Conservation (phyloP, 2,888 invertebrate species). For the Dyspetes luteomarginatus region DNA sequence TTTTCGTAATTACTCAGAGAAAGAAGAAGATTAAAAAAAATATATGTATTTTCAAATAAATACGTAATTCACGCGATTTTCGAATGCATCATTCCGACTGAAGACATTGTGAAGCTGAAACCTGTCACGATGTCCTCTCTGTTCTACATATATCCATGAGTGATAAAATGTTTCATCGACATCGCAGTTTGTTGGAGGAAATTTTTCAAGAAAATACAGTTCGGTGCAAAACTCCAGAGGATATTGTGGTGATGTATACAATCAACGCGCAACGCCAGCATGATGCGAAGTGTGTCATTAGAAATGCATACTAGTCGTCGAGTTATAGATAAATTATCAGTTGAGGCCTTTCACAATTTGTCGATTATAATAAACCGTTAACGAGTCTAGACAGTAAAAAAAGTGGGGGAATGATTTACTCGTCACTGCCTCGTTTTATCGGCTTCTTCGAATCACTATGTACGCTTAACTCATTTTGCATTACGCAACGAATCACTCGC, state of each 20-base stretch:
- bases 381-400: neutral
- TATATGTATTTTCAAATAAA: too few relatives aligned
- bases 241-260: neutral
- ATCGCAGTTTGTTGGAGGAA: neutral
- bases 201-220: neutral
- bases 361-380: neutral
- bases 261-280: neutral
- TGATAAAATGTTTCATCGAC: neutral
- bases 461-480: constrained; percentile 29
- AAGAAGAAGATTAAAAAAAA: too few relatives aligned
- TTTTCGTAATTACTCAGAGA: too few relatives aligned
- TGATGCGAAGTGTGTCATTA: neutral
- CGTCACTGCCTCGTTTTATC: neutral
- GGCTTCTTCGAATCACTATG: neutral
- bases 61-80: too few relatives aligned
- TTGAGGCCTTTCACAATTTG: neutral
- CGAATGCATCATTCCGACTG: neutral
- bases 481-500: constrained; percentile 65
- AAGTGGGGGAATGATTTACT: neutral
- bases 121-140: neutral
- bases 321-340: neutral
- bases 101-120: constrained; percentile 11
- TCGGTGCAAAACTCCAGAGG: too few relatives aligned
- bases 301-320: neutral
- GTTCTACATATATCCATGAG: neutral